These are phyloP conservation scores for Poeciliopsis retropinna DNA, from an alignment of 2,113 vertebrate species.

Conservation along the genomic window DNA sequence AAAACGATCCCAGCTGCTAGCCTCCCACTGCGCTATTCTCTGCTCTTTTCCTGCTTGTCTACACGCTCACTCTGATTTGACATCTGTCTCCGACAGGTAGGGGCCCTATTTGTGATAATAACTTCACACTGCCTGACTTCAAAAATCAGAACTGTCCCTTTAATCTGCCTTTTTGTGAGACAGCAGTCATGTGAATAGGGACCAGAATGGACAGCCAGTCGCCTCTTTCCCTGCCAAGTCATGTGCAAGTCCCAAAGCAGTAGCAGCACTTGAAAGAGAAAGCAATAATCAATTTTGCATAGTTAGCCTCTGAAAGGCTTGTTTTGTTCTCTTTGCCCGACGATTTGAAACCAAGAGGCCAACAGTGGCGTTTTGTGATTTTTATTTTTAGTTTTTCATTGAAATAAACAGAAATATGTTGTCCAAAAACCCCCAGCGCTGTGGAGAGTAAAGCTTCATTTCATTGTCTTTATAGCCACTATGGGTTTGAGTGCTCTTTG, in stretches of 20 bases:
- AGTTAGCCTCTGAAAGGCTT: slow-evolving; percentile 66
- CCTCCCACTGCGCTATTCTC: background rate
- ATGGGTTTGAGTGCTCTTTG: slow-evolving; percentile 27
- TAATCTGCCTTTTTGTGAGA: slow-evolving; percentile 61
- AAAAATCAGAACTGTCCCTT: background rate
- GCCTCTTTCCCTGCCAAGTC: slow-evolving; percentile 76
- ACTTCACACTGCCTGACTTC: background rate
- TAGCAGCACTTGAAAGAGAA: slow-evolving; percentile 72
- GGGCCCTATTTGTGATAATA: background rate
- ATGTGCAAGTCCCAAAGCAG: slow-evolving; percentile 79
- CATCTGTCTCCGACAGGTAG: background rate
- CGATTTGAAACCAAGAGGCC: slow-evolving; percentile 53
- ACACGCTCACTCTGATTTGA: background rate
- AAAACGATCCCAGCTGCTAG: background rate
- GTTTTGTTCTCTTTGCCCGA: slow-evolving; percentile 65
- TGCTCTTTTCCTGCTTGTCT: background rate
- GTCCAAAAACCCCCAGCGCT: slow-evolving; percentile 50
- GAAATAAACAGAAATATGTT: slow-evolving; percentile 67
- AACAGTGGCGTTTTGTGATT: slow-evolving; percentile 55
- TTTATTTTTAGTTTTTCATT: slow-evolving; percentile 29
- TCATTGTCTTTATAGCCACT: slow-evolving; percentile 52
- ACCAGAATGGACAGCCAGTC: slow-evolving; percentile 68
- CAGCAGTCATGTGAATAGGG: slow-evolving; percentile 72
- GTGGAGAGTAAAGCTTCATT: slow-evolving; percentile 47
- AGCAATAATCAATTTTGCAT: slow-evolving; percentile 78